Evolutionary conservation across 2,797 vertebrate genomes (phyloP).

Genomic region (Heliangelus exortis): DNA sequence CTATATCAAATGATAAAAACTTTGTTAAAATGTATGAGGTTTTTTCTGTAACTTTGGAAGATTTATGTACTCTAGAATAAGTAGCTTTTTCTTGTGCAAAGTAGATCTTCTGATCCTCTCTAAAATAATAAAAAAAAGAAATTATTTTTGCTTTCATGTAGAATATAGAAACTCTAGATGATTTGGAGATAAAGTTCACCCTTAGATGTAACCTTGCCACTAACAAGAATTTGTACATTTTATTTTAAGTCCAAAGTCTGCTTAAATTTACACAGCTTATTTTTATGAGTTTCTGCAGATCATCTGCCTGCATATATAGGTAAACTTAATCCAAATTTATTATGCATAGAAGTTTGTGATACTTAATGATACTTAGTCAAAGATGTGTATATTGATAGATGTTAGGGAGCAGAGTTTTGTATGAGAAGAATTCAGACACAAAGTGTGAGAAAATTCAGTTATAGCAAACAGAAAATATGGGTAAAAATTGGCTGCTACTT

Average conservation of each 20-base stretch:
- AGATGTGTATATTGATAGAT: background rate
- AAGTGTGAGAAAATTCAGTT: background rate
- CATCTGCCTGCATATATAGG: background rate
- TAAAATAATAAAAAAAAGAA: background rate
- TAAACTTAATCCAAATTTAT: background rate
- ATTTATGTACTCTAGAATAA: background rate
- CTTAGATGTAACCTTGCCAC: background rate
- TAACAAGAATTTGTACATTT: background rate
- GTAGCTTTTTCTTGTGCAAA: background rate
- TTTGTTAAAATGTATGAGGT: background rate
- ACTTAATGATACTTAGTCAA: background rate
- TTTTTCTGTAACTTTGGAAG: background rate
- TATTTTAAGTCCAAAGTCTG: background rate
- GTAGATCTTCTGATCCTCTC: background rate
- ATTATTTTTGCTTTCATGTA: background rate
- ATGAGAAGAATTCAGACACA: background rate
- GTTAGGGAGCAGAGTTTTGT: background rate
- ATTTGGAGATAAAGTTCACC: background rate
- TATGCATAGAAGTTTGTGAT: background rate
- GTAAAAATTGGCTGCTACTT: background rate
- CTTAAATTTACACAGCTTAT: background rate
- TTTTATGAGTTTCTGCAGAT: background rate
- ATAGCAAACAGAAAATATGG: background rate
- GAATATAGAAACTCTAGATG: background rate
- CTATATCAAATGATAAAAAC: background rate